Evolutionary conservation across 2,113 vertebrate species (phyloP).

Genomic region (Cebidichthys violaceus): DNA sequence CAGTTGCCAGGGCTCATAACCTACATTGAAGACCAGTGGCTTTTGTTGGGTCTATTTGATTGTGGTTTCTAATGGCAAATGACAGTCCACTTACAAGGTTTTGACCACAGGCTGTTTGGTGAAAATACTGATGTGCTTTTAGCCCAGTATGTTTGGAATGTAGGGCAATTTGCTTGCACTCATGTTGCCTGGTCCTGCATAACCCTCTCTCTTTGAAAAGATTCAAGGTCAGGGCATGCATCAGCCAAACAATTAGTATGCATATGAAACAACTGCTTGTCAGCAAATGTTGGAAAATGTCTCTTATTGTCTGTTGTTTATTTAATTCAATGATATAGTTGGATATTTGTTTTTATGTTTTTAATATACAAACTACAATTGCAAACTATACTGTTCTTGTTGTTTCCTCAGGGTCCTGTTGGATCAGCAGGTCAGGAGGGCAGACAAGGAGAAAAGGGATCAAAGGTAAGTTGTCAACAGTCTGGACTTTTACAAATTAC

Average conservation of each 20-base stretch:
- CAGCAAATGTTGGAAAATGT: constrained; percentile 17
- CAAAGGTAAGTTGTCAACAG: constrained; percentile 85
- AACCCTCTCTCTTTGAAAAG: constrained; percentile 1
- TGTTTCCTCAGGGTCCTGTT: constrained; percentile 83
- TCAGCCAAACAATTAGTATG: constrained; percentile 21
- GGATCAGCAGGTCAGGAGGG: constrained; percentile 90
- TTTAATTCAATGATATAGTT: neutral
- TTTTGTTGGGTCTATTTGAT: constrained; percentile 70
- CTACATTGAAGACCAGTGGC: constrained; percentile 60
- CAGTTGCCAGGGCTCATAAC: constrained; percentile 54
- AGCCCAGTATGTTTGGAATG: constrained; percentile 60
- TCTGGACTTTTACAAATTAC: neutral
- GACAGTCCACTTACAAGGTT: constrained; percentile 63
- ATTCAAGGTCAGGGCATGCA: constrained; percentile 56
- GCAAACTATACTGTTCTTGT: neutral
- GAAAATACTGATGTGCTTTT: constrained; percentile 70
- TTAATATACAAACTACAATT: neutral
- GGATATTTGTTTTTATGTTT: neutral
- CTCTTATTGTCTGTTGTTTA: neutral
- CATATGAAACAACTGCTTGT: constrained; percentile 8
- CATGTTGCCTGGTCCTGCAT: constrained; percentile 15
- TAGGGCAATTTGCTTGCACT: constrained; percentile 54
- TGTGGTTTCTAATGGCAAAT: constrained; percentile 64
- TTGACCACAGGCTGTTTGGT: constrained; percentile 71
- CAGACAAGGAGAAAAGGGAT: constrained; percentile 95